These are phyloP conservation scores for Crenuchus spilurus DNA, from an alignment of 2,797 vertebrate genomes.

Conservation along the genomic window DNA sequence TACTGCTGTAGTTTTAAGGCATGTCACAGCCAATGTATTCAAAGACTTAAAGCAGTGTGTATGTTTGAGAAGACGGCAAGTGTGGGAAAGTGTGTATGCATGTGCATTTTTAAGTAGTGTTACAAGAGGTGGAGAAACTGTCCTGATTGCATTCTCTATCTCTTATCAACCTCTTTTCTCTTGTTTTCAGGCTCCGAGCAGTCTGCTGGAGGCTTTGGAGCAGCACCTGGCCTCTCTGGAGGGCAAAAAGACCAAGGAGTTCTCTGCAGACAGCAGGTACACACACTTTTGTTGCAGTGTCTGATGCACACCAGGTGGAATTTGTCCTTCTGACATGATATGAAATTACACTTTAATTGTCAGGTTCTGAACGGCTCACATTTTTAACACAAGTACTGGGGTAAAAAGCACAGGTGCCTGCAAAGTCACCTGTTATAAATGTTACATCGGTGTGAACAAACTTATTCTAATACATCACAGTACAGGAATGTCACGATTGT, in stretches of 20 bases:
- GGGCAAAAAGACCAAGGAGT: slow-evolving; percentile 90
- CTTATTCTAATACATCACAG: no score
- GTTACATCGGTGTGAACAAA: no score
- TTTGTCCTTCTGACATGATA: not conserved
- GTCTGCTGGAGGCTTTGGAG: slow-evolving; percentile 92
- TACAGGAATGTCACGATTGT: no score
- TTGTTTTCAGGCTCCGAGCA: slow-evolving; percentile 85
- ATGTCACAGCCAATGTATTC: not conserved
- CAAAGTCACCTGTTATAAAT: no score
- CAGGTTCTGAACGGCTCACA: no score
- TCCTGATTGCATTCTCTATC: not conserved
- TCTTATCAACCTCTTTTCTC: slow-evolving; percentile 3
- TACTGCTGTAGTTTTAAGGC: not conserved
- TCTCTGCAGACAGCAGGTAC: slow-evolving; percentile 89
- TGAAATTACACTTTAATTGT: not conserved
- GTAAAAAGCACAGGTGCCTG: no score
- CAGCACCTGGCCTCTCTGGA: slow-evolving; percentile 95
- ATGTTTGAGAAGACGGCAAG: slow-evolving; percentile 29
- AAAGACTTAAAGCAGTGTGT: not conserved
- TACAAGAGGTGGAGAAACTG: not conserved
- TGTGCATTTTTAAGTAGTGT: not conserved
- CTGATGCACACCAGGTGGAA: not conserved
- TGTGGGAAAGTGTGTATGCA: slow-evolving; percentile 28
- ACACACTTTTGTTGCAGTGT: not conserved
- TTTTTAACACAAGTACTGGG: no score